Conservation (phyloP, 2,113 vertebrate species). For the Lepisosteus osseus region DNA sequence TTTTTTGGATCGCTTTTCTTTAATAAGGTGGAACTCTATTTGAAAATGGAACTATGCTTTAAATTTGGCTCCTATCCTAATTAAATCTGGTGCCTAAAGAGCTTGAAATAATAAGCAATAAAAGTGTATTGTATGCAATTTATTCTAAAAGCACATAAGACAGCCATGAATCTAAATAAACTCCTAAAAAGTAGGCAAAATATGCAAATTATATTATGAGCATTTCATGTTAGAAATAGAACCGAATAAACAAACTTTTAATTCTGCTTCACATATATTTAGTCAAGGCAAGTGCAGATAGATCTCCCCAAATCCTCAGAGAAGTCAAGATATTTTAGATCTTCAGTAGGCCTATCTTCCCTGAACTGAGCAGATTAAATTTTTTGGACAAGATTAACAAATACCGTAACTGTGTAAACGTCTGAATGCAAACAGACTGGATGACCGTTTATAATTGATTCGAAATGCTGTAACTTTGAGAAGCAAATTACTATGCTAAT, state of each 20-base stretch:
- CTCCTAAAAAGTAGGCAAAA: too few relatives aligned
- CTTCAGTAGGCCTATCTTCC: background rate
- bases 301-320: too few relatives aligned
- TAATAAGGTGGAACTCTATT: background rate
- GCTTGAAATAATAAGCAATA: background rate
- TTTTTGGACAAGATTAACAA: slow-evolving; percentile 9
- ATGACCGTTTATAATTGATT: slow-evolving; percentile 7
- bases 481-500: slow-evolving; percentile 13
- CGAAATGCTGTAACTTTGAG: background rate
- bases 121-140: background rate
- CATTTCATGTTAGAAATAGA: too few relatives aligned
- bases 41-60: background rate
- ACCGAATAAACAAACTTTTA: too few relatives aligned
- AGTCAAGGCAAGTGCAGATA: too few relatives aligned
- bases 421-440: background rate
- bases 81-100: too few relatives aligned
- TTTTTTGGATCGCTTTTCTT: background rate
- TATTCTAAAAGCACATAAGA: background rate
- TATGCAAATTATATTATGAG: too few relatives aligned
- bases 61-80: background rate
- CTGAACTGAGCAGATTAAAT: background rate
- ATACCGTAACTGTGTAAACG: slow-evolving; percentile 3
- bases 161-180: too few relatives aligned
- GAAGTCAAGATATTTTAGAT: background rate
- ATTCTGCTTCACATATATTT: too few relatives aligned